phyloP scores from a whole-genome alignment of 2,888 invertebrate genomes.

The Pyrgus malvae region DNA sequence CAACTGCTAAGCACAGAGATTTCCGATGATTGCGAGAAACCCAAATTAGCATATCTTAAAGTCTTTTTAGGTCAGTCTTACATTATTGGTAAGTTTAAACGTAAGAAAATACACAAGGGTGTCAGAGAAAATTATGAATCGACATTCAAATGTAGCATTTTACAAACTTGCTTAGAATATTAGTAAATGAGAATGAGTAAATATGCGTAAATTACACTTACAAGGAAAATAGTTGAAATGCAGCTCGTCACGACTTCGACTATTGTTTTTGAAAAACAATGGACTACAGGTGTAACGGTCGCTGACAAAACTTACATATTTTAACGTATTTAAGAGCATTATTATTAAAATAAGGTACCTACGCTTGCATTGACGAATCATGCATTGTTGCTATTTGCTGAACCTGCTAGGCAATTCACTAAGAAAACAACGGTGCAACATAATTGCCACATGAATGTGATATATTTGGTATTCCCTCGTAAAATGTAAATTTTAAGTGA shows the following conservation, averaged over 20 bases:
- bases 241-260: constrained; percentile 31
- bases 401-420: too few species aligned
- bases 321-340: constrained; percentile 6
- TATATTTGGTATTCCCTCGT: too few species aligned
- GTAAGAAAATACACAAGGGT: not conserved
- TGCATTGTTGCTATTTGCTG: too few species aligned
- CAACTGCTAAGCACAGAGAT: too few species aligned
- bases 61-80: too few species aligned
- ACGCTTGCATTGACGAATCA: not conserved
- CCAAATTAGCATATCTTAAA: too few species aligned
- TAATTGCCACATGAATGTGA: too few species aligned
- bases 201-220: constrained; percentile 7
- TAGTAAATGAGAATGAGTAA: not conserved
- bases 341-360: constrained; percentile 8
- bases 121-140: constrained; percentile 2
- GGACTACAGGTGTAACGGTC: constrained; percentile 36
- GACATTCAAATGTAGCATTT: not conserved
- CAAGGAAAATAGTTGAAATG: constrained; percentile 22
- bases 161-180: not conserved
- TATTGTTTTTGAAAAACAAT: constrained; percentile 38
- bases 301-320: constrained; percentile 35
- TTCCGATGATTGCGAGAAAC: too few species aligned
- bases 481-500: too few species aligned
- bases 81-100: not conserved
- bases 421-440: too few species aligned